Evolutionary conservation across 2,113 vertebrate species (phyloP), one percentile per base, ranked within the genome.

Genomic region (Cyprinodon brontotheroides): DNA sequence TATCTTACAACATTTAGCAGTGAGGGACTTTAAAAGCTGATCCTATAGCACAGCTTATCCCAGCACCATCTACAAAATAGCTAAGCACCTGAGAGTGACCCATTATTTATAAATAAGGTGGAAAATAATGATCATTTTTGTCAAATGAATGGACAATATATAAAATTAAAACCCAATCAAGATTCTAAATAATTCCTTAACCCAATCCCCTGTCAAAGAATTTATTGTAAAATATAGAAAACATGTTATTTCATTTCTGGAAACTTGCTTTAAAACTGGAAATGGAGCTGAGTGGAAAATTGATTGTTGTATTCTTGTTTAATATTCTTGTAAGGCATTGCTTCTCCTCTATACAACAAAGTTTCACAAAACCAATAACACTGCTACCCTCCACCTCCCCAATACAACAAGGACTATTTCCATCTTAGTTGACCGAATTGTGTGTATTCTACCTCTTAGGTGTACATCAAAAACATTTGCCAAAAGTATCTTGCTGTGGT

Each of bases 401-500:
- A 13, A 36, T 22, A 41, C 41, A 39, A 47, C 29, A 65, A 17
- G 43, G 67, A n/a, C 15, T 41, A 17, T 0, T 38, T 64, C 11
- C 11, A 9, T 62, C 53, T 75, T 41, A 65, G 41, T 62, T 50
- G 10, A 47, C 48, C 57, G 59, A 29, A 65, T 37, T 17, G 29
- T 59, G 66, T 40, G 62, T 13, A 45, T 47, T 39, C 43, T 65
- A 39, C 61, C 11, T 45, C 13, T 41, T 40, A 61, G 45, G 38
- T 50, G 41, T 61, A 68, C 75, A 64, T 64, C 59, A 53, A 60
- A 29, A 11, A 12, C 15, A 59, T 37, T 22, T 62, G 40, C 22
- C 47, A 37, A 67, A 64, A 39, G 45, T 70, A 53, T 83, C 65
- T 38, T 41, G 22, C 15, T 72, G 1, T 60, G 61, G 68, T 83